Base-by-base conservation (phyloP, 2,113 vertebrate genomes). In the Dunckerocampus dactyliophorus region DNA sequence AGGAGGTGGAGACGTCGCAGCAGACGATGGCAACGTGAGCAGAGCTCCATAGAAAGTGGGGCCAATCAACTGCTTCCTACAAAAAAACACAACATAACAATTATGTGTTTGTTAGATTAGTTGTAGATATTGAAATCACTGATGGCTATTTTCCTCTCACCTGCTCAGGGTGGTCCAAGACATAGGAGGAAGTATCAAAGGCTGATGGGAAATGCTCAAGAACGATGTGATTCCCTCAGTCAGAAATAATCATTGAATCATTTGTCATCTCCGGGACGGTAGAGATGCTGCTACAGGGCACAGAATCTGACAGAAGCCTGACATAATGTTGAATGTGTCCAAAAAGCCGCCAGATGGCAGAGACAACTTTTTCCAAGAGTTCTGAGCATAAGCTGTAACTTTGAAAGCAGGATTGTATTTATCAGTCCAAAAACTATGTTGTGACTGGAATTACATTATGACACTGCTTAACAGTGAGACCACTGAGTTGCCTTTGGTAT, bases 161-260 rank as follows among this genome's bases (percentile, higher is more conserved):
- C 20, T 37, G 53, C 31, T 55, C 28, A 20, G 19, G 31, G 37
- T 42, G 54, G 34, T 56, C 54, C 21, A 9, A 20, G 20, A 56
- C 34, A 15, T 37, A 21, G 14, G 19, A 20, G 34, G 34, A 16
- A 4, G 37, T 56, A 37, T 56, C 54, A 42, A 14, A 56, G 34
- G 17, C 34, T 56, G 53, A 54, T 54, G 52, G 52, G 52, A 54
- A 55, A 55, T 55, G 53, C n/a, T 31, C 20, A 42, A 15, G 54
- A 56, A 56, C 39, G 19, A 56, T 43, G 54, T 16, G 11, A 21
- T 42, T 21, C 34, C 54, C 34, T 43, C 34, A 15, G 34, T 56
- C 19, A 14, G 8, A 21, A 56, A 42, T 6, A 56, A 56, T 21
- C 54, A 14, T 8, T 14, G 19, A 42, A 42, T 42, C 54, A 21